These are phyloP conservation scores for Xyliphius kryptos DNA, from an alignment of 2,113 vertebrate species.

Conservation along the genomic window DNA sequence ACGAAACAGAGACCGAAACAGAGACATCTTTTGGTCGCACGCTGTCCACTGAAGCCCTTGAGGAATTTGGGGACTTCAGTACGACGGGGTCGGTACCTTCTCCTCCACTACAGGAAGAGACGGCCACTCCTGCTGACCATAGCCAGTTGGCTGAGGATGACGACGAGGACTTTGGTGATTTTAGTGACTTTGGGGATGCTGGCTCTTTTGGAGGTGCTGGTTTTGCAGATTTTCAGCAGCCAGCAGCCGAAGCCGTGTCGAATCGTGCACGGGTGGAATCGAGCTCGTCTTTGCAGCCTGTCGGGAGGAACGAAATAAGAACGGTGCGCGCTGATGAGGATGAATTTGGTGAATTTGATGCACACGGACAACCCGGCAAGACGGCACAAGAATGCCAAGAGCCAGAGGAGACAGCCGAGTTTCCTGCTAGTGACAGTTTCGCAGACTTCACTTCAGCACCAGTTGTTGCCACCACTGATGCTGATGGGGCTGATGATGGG, in stretches of 20 bases:
- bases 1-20: slow-evolving; percentile 50
- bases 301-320: too few species aligned
- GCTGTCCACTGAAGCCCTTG: slow-evolving; percentile 58
- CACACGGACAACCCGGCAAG: slow-evolving; percentile 53
- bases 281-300: too few species aligned
- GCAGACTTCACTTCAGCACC: slow-evolving; percentile 81
- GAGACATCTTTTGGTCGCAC: slow-evolving; percentile 60
- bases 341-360: slow-evolving; percentile 79
- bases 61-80: slow-evolving; percentile 80
- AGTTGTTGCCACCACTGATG: slow-evolving; percentile 40
- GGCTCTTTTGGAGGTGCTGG: slow-evolving; percentile 60
- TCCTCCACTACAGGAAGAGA: slow-evolving; percentile 50
- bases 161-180: too few species aligned
- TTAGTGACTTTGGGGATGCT: slow-evolving; percentile 72
- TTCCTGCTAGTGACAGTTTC: slow-evolving; percentile 78
- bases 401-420: slow-evolving; percentile 32
- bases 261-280: too few species aligned
- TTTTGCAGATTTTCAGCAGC: slow-evolving; percentile 58
- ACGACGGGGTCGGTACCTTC: slow-evolving; percentile 65
- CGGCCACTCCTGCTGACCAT: slow-evolving; percentile 50
- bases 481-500: slow-evolving; percentile 51
- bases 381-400: too few species aligned
- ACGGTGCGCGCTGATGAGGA: too few species aligned
- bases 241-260: slow-evolving; percentile 41
- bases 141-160: slow-evolving; percentile 52